Conservation (phyloP, 1,140 invertebrate genomes). For the Lasioglossum albipes region DNA sequence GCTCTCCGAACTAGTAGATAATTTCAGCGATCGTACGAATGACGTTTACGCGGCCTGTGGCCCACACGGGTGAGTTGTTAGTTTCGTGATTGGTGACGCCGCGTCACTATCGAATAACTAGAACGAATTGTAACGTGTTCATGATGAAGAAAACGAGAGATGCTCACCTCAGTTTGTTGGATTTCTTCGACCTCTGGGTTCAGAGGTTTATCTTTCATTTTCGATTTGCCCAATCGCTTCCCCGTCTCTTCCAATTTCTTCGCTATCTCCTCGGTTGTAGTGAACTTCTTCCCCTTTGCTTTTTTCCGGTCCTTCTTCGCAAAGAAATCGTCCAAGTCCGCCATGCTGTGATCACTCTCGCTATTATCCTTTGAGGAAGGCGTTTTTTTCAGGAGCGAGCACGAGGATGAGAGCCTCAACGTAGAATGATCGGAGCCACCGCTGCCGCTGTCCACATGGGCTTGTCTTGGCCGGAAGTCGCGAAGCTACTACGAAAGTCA, state of each 20-base stretch:
- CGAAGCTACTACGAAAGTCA: conserved; percentile 46
- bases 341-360: conserved; percentile 82
- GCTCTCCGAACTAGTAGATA: conserved; percentile 16
- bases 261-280: conserved; percentile 90
- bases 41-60: conserved; percentile 68
- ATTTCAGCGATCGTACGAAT: conserved; percentile 43
- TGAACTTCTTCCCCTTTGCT: conserved; percentile 88
- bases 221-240: conserved; percentile 84
- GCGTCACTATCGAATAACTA: neutral
- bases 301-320: conserved; percentile 96
- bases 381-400: conserved; percentile 13
- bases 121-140: neutral
- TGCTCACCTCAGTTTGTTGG: conserved; percentile 71
- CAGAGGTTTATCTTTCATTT: conserved; percentile 82
- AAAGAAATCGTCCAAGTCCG: conserved; percentile 95
- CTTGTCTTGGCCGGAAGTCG: conserved; percentile 70
- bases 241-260: conserved; percentile 90
- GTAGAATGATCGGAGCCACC: conserved; percentile 48
- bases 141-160: conserved; percentile 2
- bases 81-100: neutral
- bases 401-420: conserved; percentile 46
- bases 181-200: conserved; percentile 82
- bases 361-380: conserved; percentile 3
- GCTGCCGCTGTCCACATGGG: conserved; percentile 69
- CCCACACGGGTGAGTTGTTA: conserved; percentile 13